Evolutionary conservation across 1,140 invertebrate genomes (phyloP).

Genomic region (Trichomalopsis sarcophagae): DNA sequence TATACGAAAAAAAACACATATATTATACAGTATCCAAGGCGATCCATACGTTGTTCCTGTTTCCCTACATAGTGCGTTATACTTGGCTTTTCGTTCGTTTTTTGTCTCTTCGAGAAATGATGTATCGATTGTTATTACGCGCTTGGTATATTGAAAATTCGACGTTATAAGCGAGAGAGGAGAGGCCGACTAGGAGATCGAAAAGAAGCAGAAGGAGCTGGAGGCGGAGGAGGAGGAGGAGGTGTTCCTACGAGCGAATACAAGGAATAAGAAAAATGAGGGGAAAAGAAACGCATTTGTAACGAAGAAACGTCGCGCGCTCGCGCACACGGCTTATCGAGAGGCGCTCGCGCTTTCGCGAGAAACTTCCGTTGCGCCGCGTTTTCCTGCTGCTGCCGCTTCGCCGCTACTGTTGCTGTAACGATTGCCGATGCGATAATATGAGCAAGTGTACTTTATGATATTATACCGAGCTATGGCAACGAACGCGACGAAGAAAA

Average conservation of each 20-base stretch:
- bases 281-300: slow-evolving; percentile 47
- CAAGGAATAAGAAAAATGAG: slow-evolving; percentile 35
- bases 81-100: not conserved
- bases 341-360: not conserved
- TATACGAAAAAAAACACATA: not conserved
- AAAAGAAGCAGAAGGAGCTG: not conserved
- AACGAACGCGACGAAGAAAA: slow-evolving; percentile 22
- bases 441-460: slow-evolving; percentile 45
- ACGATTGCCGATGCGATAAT: slow-evolving; percentile 40
- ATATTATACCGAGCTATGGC: slow-evolving; percentile 21
- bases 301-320: slow-evolving; percentile 37
- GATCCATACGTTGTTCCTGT: not conserved
- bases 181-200: not conserved
- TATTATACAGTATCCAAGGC: not conserved
- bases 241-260: not conserved
- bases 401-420: not conserved
- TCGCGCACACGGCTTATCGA: slow-evolving; percentile 23
- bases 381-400: slow-evolving; percentile 11
- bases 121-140: slow-evolving; percentile 48
- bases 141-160: slow-evolving; percentile 44
- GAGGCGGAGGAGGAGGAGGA: slow-evolving; percentile 7
- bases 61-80: not conserved
- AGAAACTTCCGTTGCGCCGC: slow-evolving; percentile 24
- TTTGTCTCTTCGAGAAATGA: slow-evolving; percentile 7
- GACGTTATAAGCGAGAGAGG: not conserved